Evolutionary conservation across 2,797 vertebrate genomes (phyloP).

Genomic region (Hephaestus fuliginosus): DNA sequence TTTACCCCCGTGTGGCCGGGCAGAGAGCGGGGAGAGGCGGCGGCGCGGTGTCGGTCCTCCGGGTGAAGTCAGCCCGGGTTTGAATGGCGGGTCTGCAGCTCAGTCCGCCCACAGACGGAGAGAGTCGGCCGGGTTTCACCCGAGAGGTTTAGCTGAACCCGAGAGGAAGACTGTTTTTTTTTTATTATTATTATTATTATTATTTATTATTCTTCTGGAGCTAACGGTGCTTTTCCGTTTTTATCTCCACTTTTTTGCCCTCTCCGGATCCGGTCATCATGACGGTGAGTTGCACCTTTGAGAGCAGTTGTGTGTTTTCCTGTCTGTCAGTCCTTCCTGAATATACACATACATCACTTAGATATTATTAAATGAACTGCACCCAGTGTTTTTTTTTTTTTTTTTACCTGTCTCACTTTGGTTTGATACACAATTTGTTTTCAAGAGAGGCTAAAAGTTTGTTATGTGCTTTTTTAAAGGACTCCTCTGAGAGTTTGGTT

Average conservation of each 20-base stretch:
- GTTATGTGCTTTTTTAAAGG: slow-evolving; percentile 13
- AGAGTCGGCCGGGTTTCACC: slow-evolving; percentile 32
- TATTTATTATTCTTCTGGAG: neutral
- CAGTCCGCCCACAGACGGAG: neutral
- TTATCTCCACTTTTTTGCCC: slow-evolving; percentile 31
- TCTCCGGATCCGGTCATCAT: slow-evolving; percentile 79
- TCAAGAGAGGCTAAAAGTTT: neutral
- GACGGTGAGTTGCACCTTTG: slow-evolving; percentile 82
- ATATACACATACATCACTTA: neutral
- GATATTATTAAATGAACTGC: neutral
- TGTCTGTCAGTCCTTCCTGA: slow-evolving; percentile 50
- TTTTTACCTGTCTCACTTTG: neutral
- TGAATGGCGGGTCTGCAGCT: slow-evolving; percentile 73
- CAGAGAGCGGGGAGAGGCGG: too few species aligned
- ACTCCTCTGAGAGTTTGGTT: neutral
- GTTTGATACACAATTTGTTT: neutral
- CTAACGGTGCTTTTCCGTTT: slow-evolving; percentile 45
- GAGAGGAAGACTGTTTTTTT: neutral
- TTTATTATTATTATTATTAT: too few species aligned
- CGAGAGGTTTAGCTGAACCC: slow-evolving; percentile 21
- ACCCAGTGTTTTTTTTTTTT: too few species aligned
- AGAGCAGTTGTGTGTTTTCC: slow-evolving; percentile 35
- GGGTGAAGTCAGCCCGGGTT: slow-evolving; percentile 24
- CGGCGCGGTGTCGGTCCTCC: slow-evolving; percentile 2
- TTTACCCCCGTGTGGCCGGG: too few species aligned